These are phyloP conservation scores for Drosophila auraria DNA, from an alignment of 1,140 invertebrate genomes.

Conservation along the genomic window DNA sequence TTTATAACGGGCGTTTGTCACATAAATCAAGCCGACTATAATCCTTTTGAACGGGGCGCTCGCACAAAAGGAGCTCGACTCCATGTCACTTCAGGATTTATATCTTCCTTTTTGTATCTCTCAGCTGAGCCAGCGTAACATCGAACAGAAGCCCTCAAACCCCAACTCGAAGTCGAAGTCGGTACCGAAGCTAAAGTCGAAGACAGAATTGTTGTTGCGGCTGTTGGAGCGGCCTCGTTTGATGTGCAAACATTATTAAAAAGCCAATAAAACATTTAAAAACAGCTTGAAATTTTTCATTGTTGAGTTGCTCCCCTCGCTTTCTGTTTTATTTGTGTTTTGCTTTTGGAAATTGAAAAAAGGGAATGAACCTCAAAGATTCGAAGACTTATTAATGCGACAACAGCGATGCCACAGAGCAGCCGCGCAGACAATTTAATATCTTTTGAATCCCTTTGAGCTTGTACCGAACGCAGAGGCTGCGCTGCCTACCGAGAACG, in stretches of 20 bases:
- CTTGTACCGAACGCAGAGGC: constrained; percentile 35
- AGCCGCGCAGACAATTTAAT: constrained; percentile 78
- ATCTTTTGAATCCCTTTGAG: constrained; percentile 72
- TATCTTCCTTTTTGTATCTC: constrained; percentile 77
- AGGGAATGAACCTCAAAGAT: constrained; percentile 42
- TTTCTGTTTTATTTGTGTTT: constrained; percentile 32
- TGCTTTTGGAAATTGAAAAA: constrained; percentile 71
- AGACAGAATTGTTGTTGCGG: constrained; percentile 26
- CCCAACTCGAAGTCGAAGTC: constrained; percentile 8
- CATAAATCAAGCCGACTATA: constrained; percentile 75
- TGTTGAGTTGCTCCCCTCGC: constrained; percentile 61
- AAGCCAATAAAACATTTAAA: constrained; percentile 84
- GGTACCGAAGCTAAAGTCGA: constrained; percentile 8
- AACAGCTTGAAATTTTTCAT: constrained; percentile 83
- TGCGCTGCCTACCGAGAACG: constrained; percentile 36
- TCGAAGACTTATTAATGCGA: constrained; percentile 78
- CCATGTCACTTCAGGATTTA: constrained; percentile 80
- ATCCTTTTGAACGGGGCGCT: constrained; percentile 58
- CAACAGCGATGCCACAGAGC: constrained; percentile 52
- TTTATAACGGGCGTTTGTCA: constrained; percentile 71
- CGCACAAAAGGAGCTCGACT: constrained; percentile 71
- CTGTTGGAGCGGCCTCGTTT: constrained; percentile 66
- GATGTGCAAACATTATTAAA: constrained; percentile 82
- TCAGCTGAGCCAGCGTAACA: constrained; percentile 64
- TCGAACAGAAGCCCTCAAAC: constrained; percentile 53